These are phyloP conservation scores for Oenanthe oenanthe DNA, from an alignment of 2,113 vertebrate species.

Conservation along the genomic window DNA sequence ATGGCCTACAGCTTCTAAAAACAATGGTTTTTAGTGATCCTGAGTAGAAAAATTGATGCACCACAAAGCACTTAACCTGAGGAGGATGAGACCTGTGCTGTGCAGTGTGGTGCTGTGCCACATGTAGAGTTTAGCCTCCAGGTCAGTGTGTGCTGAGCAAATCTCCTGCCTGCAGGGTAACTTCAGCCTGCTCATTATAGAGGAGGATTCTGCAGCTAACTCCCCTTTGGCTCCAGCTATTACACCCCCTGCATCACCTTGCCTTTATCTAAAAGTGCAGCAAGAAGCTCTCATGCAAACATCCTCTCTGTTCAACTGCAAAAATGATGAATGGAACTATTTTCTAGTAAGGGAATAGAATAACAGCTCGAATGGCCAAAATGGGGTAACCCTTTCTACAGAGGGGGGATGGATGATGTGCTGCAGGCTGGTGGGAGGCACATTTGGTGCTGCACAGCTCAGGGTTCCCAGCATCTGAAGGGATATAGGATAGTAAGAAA, in stretches of 20 bases:
- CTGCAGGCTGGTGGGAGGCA: neutral
- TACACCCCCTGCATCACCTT: neutral
- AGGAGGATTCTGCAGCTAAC: neutral
- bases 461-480: neutral
- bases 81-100: neutral
- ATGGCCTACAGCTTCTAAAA: neutral
- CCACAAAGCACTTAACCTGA: neutral
- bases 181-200: neutral
- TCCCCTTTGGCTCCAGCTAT: neutral
- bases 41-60: neutral
- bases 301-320: neutral
- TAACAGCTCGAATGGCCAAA: neutral
- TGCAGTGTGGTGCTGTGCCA: neutral
- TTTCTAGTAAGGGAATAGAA: neutral
- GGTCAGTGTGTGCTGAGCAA: neutral
- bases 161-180: neutral
- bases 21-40: neutral
- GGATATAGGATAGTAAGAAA: neutral
- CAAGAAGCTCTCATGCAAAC: neutral
- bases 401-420: fast-evolving
- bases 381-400: neutral
- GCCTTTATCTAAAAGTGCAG: neutral
- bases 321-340: neutral
- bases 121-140: neutral
- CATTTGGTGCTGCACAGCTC: neutral